phyloP scores from a whole-genome alignment of 2,888 invertebrate species.

The Nomada fucata region DNA sequence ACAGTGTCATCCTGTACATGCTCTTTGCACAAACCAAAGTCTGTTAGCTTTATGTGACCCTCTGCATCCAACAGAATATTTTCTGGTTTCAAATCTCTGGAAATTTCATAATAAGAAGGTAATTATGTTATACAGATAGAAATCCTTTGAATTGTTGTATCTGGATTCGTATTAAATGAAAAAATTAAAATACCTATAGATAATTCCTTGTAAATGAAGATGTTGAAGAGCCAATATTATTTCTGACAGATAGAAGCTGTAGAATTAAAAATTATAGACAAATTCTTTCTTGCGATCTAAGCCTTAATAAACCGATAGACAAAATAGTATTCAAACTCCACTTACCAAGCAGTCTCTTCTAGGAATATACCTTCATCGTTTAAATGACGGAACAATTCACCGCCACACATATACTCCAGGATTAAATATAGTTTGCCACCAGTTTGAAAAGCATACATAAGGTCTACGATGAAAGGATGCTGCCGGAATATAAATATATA shows the following conservation, averaged over 20 bases:
- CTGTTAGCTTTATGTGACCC: conserved; percentile 90
- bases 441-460: conserved; percentile 92
- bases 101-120: conserved; percentile 31
- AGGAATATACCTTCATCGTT: conserved; percentile 91
- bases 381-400: conserved; percentile 91
- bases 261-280: conserved; percentile 50
- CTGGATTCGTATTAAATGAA: conserved; percentile 4
- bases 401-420: conserved; percentile 90
- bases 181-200: conserved; percentile 85
- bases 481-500: conserved; percentile 76
- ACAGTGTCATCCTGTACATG: conserved; percentile 91
- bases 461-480: conserved; percentile 91
- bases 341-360: conserved; percentile 88
- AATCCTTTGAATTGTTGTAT: background rate
- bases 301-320: background rate
- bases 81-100: conserved; percentile 98
- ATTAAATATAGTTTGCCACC: conserved; percentile 90
- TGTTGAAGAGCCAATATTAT: conserved; percentile 90
- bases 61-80: conserved; percentile 97
- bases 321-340: background rate
- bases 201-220: conserved; percentile 88
- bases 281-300: background rate
- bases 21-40: conserved; percentile 82
- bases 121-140: background rate
- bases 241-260: conserved; percentile 88